Evolutionary conservation across 2,888 invertebrate genomes (phyloP).

Genomic region (Lycia hirtaria): DNA sequence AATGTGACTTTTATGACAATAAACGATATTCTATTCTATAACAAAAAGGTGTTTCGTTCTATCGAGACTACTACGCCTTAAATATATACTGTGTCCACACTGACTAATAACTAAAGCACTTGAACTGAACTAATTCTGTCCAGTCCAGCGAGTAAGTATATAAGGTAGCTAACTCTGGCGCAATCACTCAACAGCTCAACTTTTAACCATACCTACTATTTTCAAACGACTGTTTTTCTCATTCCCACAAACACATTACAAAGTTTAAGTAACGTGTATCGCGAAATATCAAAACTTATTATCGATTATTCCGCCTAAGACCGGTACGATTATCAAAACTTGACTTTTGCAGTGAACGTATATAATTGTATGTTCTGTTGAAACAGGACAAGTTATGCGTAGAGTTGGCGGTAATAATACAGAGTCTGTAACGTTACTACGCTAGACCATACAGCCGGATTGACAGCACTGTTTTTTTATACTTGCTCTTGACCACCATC

Average conservation of each 20-base stretch:
- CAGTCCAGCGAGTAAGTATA: too few species aligned
- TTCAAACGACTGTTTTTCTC: conserved; percentile 39
- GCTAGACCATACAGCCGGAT: conserved; percentile 50
- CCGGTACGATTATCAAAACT: conserved; percentile 55
- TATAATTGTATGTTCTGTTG: conserved; percentile 54
- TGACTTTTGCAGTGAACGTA: conserved; percentile 57
- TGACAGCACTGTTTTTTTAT: too few species aligned
- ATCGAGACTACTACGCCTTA: too few species aligned
- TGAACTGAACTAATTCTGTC: neutral
- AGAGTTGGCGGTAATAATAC: conserved; percentile 59
- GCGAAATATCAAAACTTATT: conserved; percentile 34
- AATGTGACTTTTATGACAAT: too few species aligned
- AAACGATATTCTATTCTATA: too few species aligned
- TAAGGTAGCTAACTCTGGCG: too few species aligned
- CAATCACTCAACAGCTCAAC: neutral
- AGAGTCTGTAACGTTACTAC: conserved; percentile 62
- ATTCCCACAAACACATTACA: conserved; percentile 27
- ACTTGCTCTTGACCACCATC: too few species aligned
- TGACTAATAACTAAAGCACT: neutral
- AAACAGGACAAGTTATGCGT: conserved; percentile 64
- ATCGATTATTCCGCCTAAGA: conserved; percentile 47
- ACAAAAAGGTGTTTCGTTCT: too few species aligned
- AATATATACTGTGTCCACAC: too few species aligned
- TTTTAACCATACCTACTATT: conserved; percentile 8
- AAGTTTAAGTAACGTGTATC: conserved; percentile 26